phyloP scores from a whole-genome alignment of 2,113 vertebrate species.

The Muscicapa adusta region DNA sequence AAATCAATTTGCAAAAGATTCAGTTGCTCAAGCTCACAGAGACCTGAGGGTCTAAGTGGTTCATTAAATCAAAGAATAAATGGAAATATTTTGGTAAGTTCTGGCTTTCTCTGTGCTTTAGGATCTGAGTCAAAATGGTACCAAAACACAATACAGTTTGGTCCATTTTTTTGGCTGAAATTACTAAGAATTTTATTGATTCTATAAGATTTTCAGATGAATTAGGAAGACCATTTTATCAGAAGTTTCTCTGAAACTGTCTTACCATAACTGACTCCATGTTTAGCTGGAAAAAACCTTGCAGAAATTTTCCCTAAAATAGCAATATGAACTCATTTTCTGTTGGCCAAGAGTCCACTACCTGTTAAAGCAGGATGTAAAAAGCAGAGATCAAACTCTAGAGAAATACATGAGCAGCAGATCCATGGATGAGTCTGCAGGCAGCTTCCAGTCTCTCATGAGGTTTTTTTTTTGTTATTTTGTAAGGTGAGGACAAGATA shows the following conservation, averaged over 20 bases:
- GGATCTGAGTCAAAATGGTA: neutral
- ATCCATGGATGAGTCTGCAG: neutral
- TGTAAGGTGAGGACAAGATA: neutral
- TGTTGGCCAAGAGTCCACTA: neutral
- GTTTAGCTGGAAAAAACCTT: neutral
- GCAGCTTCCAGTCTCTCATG: neutral
- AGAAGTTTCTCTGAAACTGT: neutral
- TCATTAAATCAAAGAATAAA: neutral
- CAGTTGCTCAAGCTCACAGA: neutral
- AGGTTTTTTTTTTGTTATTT: neutral
- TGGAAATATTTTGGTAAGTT: neutral
- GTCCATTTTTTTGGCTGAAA: neutral
- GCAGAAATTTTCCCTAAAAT: neutral
- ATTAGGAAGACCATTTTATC: neutral
- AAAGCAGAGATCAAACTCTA: neutral
- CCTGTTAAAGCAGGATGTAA: neutral
- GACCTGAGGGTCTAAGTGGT: neutral
- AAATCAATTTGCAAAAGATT: neutral
- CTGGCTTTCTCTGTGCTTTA: neutral
- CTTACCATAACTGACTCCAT: neutral
- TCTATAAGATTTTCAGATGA: neutral
- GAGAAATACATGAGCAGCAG: neutral
- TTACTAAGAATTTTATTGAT: neutral
- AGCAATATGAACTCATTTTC: neutral
- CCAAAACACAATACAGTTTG: neutral